These are phyloP conservation scores for Girardia tigrina DNA, from an alignment of 2,888 invertebrate species.

Conservation along the genomic window DNA sequence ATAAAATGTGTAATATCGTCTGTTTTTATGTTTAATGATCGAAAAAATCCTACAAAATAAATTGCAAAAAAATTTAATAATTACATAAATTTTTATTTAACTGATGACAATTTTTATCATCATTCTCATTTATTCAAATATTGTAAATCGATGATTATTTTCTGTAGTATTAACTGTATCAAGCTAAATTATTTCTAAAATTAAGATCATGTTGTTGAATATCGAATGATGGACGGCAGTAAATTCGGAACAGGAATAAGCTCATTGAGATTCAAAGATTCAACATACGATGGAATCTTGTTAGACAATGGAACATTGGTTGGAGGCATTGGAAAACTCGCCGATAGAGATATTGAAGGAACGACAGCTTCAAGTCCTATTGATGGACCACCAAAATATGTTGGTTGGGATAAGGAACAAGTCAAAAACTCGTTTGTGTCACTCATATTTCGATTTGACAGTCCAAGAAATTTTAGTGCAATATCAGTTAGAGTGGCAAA, in stretches of 20 bases:
- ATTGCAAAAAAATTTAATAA: too few species aligned
- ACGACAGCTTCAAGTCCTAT: not conserved
- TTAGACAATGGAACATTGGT: not conserved
- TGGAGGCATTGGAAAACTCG: slow-evolving; percentile 28
- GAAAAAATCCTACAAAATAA: too few species aligned
- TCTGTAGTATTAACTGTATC: too few species aligned
- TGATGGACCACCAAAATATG: slow-evolving; percentile 8
- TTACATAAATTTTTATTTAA: too few species aligned
- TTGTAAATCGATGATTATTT: too few species aligned
- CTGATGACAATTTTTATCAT: too few species aligned
- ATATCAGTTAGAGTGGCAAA: slow-evolving; percentile 21
- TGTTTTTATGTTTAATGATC: too few species aligned
- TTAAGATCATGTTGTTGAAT: slow-evolving; percentile 8
- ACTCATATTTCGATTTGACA: slow-evolving; percentile 21
- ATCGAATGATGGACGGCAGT: not conserved
- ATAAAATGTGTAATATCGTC: too few species aligned
- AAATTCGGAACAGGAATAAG: not conserved
- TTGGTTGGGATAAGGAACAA: slow-evolving; percentile 28
- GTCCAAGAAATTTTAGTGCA: slow-evolving; percentile 24
- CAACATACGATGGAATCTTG: slow-evolving; percentile 18
- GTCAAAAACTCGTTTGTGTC: not conserved
- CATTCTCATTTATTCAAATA: too few species aligned
- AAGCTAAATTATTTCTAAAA: too few species aligned
- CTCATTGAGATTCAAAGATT: not conserved
- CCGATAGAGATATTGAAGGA: slow-evolving; percentile 18